Evolutionary conservation across 2,797 vertebrate genomes (phyloP), one percentile per base, ranked within the genome.

Genomic region (Sebastes minor): DNA sequence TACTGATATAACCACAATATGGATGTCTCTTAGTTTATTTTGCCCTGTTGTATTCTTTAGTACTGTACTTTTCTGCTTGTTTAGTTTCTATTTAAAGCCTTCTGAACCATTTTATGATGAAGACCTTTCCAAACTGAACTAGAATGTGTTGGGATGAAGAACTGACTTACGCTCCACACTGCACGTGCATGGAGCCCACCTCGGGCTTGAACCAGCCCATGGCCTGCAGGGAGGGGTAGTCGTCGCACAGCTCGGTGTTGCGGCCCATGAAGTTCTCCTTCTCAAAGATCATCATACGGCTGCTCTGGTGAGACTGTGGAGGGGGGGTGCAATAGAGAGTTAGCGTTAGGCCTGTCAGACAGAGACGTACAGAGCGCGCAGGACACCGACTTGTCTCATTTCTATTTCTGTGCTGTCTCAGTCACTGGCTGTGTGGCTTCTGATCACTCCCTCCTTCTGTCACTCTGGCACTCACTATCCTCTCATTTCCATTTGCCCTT

Each of bases 151-250:
- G n/a, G n/a, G 25, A 22, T 38, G 23, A 42, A 33, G 57, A 8
- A 1, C 4, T 16, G 35, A 89, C 88, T 88, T 86, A 86, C 81
- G 74, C 86, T 23, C 86, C 77, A 8, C 77, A 78, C 86, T 93
- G 92, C 75, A 95, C 91, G 2, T 94, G 92, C 92, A 94, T 94
- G 88, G 93, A 95, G 42, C 90, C 94, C 42, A 94, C 94, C 87
- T 94, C 85, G 1, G 90, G 88, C 85, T 18, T 85, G 68, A 85
- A 83, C 90, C 92, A 95, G 71, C 92, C 93, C 91, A 93, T 95
- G 81, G 90, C 93, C 90, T 85, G 85, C 81, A 94, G 92, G 61
- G 93, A 95, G 6, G 93, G 92, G 85, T 92, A 93, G 82, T 95
- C 93, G 12, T 95, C 92, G 30, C 88, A 91, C 83, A 93, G 66